Evolutionary conservation across 2,113 vertebrate genomes (phyloP), one percentile per base, ranked within the genome.

Genomic region (Aptenodytes patagonicus): DNA sequence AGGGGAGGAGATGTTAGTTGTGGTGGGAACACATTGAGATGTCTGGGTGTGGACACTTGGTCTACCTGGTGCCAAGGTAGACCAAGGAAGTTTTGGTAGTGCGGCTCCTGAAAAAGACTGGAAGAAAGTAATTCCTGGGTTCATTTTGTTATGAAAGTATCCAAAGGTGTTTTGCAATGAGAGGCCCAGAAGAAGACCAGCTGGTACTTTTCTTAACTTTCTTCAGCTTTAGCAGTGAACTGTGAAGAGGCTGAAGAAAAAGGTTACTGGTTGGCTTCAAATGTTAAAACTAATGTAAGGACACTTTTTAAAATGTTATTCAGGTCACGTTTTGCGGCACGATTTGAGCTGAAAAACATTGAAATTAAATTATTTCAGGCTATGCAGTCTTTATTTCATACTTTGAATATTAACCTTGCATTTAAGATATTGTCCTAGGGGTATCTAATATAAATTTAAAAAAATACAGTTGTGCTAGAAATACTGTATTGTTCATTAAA

Each of bases 1-100:
- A 9, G 3, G 5, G 38, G 44, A 73, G 69, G 25, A 78, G 34
- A 44, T 0, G 1, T 61, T 66, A 1, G 1, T 29, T 62, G 18
- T 22, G 28, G 22, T 86, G 25, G 31, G 17, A 61, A 58, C 12
- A 9, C 6, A 10, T 46, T 1, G 5, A 49, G 17, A 18, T 60
- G 18, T 24, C n/a, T 64, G 38, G n/a, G 20, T 17, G 6, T 42
- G 10, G 21, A 14, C 14, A 3, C 36, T 15, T 80, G 32, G 32
- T 42, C 47, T 54, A 17, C n/a, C 9, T 6, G n/a, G 17, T 75
- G 31, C 17, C 29, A 42, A 42, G 40, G 40, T 42, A 42, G 40
- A 42, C 40, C 40, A 42, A 82, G 47, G 81, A 69, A 6, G 20
- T 26, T 18, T 84, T 84, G 11, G 9, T 85, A 58, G 24, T 7